Conservation (phyloP, 1,140 invertebrate species). For the Drosophila azteca region DNA sequence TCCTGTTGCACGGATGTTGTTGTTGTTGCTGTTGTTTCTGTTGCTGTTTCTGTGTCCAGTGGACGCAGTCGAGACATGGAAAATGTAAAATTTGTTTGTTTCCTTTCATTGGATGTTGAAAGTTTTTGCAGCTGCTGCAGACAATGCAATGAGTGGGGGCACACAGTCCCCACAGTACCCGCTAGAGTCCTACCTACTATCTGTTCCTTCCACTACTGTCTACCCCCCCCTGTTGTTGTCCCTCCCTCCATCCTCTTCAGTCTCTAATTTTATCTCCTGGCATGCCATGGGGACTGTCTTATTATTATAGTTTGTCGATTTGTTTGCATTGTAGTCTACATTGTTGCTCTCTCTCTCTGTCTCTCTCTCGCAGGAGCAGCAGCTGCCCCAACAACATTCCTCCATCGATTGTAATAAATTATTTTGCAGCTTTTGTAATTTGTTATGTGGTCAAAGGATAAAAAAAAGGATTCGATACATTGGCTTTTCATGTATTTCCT, state of each 20-base stretch:
- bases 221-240: constrained; percentile 4
- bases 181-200: no score
- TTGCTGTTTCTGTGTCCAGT: constrained; percentile 20
- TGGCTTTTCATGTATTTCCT: not conserved
- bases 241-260: not conserved
- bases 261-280: constrained; percentile 43
- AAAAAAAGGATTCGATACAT: constrained; percentile 10
- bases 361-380: not conserved
- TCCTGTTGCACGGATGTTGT: not conserved
- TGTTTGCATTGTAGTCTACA: constrained; percentile 61
- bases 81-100: constrained; percentile 77
- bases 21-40: constrained; percentile 22
- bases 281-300: constrained; percentile 61
- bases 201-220: constrained; percentile 2
- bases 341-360: constrained; percentile 40
- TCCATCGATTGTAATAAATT: constrained; percentile 62
- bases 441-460: constrained; percentile 49
- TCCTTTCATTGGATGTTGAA: constrained; percentile 71
- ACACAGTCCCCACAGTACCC: not conserved
- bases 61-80: constrained; percentile 50
- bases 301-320: constrained; percentile 73
- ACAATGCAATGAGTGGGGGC: constrained; percentile 57
- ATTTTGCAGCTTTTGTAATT: constrained; percentile 67
- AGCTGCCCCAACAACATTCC: constrained; percentile 54
- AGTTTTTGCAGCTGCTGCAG: constrained; percentile 74